Conservation (phyloP, 2,113 vertebrate species). For the Mormyrus iriodes region DNA sequence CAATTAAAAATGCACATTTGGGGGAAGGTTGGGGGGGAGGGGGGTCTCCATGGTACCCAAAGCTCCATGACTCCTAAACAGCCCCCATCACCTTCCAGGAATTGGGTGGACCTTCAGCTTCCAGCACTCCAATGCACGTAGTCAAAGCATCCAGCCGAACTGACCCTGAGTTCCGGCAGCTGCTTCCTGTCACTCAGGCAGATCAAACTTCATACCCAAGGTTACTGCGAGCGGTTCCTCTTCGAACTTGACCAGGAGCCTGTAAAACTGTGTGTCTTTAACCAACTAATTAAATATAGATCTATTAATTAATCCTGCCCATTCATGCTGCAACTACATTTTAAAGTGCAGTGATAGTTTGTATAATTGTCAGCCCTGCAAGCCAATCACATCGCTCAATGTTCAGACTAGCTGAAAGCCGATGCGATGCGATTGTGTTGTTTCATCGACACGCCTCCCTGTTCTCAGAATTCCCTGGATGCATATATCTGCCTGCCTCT, state of each 20-base stretch:
- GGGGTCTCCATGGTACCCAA: background rate
- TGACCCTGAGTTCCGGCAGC: background rate
- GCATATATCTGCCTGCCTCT: background rate
- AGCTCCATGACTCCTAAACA: background rate
- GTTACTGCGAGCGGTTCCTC: background rate
- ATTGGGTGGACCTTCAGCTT: background rate
- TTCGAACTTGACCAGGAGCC: background rate
- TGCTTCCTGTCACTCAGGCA: background rate
- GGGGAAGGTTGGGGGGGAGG: background rate
- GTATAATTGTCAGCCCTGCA: background rate
- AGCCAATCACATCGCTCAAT: background rate
- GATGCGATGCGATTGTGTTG: background rate
- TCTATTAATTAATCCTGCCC: background rate
- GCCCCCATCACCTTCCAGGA: background rate
- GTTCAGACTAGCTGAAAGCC: background rate
- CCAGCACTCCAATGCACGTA: background rate
- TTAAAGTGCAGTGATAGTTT: background rate
- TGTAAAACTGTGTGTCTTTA: background rate
- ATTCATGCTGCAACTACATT: background rate
- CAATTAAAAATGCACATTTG: background rate
- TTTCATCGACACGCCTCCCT: background rate
- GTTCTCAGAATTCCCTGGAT: background rate
- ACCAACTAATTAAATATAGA: background rate
- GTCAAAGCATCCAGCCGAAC: background rate
- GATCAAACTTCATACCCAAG: background rate